These are phyloP conservation scores for Homalodisca vitripennis DNA, from an alignment of 1,140 invertebrate genomes.

Conservation along the genomic window DNA sequence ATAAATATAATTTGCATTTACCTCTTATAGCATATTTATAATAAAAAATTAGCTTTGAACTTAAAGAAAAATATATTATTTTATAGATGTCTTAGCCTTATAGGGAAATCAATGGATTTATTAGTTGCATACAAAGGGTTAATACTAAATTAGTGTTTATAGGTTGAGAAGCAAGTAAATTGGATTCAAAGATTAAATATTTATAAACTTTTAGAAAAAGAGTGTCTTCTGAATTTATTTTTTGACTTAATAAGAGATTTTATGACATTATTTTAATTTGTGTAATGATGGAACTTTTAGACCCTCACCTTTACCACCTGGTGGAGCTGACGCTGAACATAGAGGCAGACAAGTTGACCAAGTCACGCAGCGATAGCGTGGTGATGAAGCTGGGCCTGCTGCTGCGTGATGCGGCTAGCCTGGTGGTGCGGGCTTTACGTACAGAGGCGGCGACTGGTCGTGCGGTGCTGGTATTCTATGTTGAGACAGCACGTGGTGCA, in stretches of 20 bases:
- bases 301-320: conserved; percentile 70
- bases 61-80: no score
- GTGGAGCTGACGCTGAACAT: conserved; percentile 79
- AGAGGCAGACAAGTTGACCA: conserved; percentile 61
- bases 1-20: no score
- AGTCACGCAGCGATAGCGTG: conserved; percentile 72
- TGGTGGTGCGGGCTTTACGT: conserved; percentile 61
- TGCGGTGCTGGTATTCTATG: conserved; percentile 62
- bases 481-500: conserved; percentile 52
- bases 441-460: conserved; percentile 57
- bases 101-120: no score
- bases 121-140: no score
- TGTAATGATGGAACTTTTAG: conserved; percentile 43
- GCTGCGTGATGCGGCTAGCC: conserved; percentile 64
- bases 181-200: not conserved
- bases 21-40: no score
- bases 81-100: no score
- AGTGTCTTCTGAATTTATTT: not conserved
- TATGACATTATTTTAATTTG: not conserved
- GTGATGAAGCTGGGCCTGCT: conserved; percentile 72
- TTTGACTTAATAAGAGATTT: not conserved
- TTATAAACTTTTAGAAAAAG: not conserved
- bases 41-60: no score
- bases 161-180: no score
- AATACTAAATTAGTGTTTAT: no score